A percentile compares a stretch with the other conserved stretches of the same genome.
Conservation (phyloP, 2,888 invertebrate species). For the Atrina japonica region DNA sequence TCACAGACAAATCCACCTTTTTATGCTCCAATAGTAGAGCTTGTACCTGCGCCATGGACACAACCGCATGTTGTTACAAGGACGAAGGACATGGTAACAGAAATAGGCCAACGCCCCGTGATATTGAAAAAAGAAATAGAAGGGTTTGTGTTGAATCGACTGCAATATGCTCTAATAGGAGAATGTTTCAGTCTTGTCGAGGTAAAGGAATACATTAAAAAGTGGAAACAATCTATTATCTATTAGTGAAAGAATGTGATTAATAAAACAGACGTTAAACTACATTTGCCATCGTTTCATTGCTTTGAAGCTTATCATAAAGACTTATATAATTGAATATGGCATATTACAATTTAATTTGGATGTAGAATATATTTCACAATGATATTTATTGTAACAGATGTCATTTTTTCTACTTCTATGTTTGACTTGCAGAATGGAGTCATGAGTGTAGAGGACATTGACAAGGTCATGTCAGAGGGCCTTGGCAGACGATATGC, state of each 20-base stretch:
- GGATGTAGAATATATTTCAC: too few species aligned
- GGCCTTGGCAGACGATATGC: constrained; percentile 97
- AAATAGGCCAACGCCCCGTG: constrained; percentile 96
- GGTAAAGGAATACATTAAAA: too few species aligned
- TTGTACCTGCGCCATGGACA: constrained; percentile 97
- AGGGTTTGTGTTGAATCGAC: constrained; percentile 95
- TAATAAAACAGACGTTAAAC: too few species aligned
- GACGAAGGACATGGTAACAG: constrained; percentile 89
- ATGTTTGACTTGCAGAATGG: constrained; percentile 83
- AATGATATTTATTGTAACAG: too few species aligned
- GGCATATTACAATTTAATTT: too few species aligned
- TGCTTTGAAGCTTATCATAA: too few species aligned
- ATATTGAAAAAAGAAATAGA: constrained; percentile 91
- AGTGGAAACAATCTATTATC: too few species aligned
- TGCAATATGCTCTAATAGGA: constrained; percentile 96
- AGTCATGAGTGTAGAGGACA: constrained; percentile 91
- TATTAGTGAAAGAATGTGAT: too few species aligned
- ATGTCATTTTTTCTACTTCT: too few species aligned
- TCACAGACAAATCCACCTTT: constrained; percentile 94
- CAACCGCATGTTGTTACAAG: constrained; percentile 87
- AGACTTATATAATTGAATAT: too few species aligned
- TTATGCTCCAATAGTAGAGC: constrained; percentile 95
- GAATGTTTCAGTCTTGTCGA: constrained; percentile 94
- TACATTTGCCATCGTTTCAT: too few species aligned
- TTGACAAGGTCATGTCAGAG: constrained; percentile 95